Conservation (phyloP, 2,113 vertebrate species). For the Percina caprodes region DNA sequence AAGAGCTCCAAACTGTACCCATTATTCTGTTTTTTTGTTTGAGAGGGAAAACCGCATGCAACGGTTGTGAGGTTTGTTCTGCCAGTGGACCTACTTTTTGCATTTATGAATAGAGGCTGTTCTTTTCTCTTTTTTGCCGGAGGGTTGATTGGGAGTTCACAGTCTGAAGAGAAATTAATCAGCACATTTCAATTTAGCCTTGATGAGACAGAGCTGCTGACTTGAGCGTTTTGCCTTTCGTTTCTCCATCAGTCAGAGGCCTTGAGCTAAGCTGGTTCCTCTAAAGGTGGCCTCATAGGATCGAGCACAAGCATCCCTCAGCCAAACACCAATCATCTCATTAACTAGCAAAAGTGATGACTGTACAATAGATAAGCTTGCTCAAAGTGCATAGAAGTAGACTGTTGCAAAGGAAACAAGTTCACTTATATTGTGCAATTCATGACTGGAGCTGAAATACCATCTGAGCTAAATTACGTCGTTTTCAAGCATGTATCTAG, state of each 20-base stretch:
- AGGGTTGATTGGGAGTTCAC: conserved; percentile 67
- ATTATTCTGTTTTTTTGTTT: conserved; percentile 19
- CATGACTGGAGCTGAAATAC: neutral
- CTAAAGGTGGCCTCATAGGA: conserved; percentile 53
- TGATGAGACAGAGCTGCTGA: conserved; percentile 74
- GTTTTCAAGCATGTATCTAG: neutral
- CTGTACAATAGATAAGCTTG: conserved; percentile 50
- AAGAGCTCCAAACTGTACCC: conserved; percentile 8
- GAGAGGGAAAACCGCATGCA: conserved; percentile 26
- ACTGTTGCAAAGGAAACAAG: conserved; percentile 18
- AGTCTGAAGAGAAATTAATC: conserved; percentile 69
- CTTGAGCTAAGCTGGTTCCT: conserved; percentile 48
- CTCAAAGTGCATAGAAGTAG: conserved; percentile 20
- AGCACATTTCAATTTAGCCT: conserved; percentile 65
- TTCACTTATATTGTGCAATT: conserved; percentile 30
- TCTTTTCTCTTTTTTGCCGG: conserved; percentile 28
- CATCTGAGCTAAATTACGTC: neutral
- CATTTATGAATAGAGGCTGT: conserved; percentile 48
- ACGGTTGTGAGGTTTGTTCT: conserved; percentile 53
- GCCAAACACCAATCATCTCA: conserved; percentile 46
- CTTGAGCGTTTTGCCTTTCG: conserved; percentile 44
- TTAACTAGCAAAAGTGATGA: conserved; percentile 67
- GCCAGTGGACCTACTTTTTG: conserved; percentile 45
- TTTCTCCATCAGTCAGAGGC: conserved; percentile 58
- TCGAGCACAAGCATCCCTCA: conserved; percentile 36